A percentile compares a stretch with the other conserved stretches of the same genome.
Conservation (phyloP, 2,888 invertebrate species). For the Andrena bucephala region DNA sequence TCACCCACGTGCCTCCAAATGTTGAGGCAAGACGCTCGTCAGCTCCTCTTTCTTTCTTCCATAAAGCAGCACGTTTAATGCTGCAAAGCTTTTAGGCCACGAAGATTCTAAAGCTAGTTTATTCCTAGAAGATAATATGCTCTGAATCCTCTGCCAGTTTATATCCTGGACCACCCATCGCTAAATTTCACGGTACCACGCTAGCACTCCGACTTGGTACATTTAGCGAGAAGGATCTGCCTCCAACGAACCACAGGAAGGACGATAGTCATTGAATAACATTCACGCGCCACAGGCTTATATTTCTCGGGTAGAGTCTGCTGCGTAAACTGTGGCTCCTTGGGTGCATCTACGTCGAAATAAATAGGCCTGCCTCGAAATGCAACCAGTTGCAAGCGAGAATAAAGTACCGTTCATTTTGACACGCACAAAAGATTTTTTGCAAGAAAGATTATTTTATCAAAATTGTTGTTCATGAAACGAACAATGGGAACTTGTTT, state of each 20-base stretch:
- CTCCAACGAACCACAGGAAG: background rate
- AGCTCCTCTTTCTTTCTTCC: background rate
- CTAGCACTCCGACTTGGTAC: background rate
- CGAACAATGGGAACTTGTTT: constrained; percentile 2
- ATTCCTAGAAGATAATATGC: constrained; percentile 2
- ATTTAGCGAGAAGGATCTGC: constrained; percentile 27
- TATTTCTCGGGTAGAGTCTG: background rate
- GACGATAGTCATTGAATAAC: constrained; percentile 12
- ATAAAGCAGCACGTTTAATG: background rate
- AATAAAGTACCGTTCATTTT: constrained; percentile 28
- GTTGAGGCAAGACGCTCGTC: background rate
- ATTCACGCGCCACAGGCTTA: background rate
- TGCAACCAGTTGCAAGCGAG: background rate
- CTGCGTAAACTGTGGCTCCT: constrained; percentile 10
- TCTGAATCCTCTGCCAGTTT: background rate
- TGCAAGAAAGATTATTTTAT: background rate
- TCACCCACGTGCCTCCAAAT: background rate
- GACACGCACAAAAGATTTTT: background rate
- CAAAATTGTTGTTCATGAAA: background rate
- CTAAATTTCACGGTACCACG: background rate
- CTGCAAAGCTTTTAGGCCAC: constrained; percentile 2
- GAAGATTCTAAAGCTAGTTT: background rate
- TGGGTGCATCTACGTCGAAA: constrained; percentile 17
- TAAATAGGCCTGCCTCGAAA: constrained; percentile 15
- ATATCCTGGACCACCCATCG: background rate